Evolutionary conservation across 2,888 invertebrate species (phyloP), one percentile per base, ranked within the genome.

Genomic region (Helleia helle): DNA sequence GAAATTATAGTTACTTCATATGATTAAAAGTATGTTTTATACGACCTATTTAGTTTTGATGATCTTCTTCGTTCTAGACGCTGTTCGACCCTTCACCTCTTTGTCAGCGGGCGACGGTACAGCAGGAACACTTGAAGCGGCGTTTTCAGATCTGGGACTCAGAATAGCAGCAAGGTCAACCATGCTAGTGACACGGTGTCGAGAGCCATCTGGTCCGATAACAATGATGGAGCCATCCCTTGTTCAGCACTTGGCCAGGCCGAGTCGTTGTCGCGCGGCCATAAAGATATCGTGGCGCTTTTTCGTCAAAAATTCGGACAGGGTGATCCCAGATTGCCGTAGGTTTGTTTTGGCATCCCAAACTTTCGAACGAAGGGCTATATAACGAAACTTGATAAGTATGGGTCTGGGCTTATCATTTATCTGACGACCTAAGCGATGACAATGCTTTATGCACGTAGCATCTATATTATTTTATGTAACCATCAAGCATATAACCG

Each of bases 261-360:
- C 47, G 6, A 38, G 30, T 0, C 38, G 38, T 9, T 37, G 31
- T 6, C 47, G 40, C 17, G 44, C 47, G 7, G 27, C 11, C 2
- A 47, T 2, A n/a, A 47, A 47, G 0, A 36, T n/a, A 0, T 24
- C 17, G 13, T 47, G 47, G 1, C 44, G 40, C 1, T 12, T 24
- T 2, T 27, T 38, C 0, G 46, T 48, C 0, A 46, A 8, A 9
- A 46, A 48, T n/a, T 48, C 46, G 1, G 48, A 42, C 7, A 42
- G 1, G 4, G 42, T 44, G 2, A 47, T 11, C 6, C 40, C 47
- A 3, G 38, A 31, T 6, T 38, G 38, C 14, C 42, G 44, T 0
- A 47, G 30, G 11, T 36, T 26, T 8, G 14, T 41, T 36, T 43
- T 43, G 3, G n/a, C 25, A 8, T 14, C 13, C 43, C 43, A 47